Conservation (phyloP, 2,888 invertebrate genomes). For the Parasteatoda lunata region DNA sequence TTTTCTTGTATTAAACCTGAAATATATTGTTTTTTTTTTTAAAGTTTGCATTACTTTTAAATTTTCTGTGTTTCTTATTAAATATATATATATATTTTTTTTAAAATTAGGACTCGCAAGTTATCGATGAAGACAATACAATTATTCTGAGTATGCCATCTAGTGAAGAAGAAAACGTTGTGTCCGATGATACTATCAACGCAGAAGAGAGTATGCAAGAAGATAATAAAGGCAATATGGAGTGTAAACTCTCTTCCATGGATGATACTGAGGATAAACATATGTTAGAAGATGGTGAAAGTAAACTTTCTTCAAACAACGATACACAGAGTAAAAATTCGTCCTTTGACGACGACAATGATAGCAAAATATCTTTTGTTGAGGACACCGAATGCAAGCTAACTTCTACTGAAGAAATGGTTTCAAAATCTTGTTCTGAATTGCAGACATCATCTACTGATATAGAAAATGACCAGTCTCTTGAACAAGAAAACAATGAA, state of each 20-base stretch:
- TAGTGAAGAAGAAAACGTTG: conserved; percentile 52
- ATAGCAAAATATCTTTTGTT: conserved; percentile 11
- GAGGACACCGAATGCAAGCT: not conserved
- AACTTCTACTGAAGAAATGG: not conserved
- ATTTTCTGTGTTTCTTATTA: not conserved
- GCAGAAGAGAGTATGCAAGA: conserved; percentile 48
- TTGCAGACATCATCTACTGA: not conserved
- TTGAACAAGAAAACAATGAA: not conserved
- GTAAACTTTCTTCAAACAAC: conserved; percentile 7
- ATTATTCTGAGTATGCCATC: conserved; percentile 61
- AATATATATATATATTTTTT: conserved; percentile 1
- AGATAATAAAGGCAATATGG: conserved; percentile 15
- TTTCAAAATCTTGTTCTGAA: not conserved
- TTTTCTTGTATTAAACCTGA: not conserved
- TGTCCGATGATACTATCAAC: conserved; percentile 29
- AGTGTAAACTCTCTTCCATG: not conserved
- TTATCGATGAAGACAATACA: conserved; percentile 64
- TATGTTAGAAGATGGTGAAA: not conserved
- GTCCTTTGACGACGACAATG: not conserved
- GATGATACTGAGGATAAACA: not conserved
- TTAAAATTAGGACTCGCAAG: conserved; percentile 59
- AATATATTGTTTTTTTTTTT: not conserved
- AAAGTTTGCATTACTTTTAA: not conserved
- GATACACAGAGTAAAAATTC: not conserved
- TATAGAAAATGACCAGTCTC: not conserved